phyloP scores from a whole-genome alignment of 2,888 invertebrate species.

The Calliphora vomitoria region DNA sequence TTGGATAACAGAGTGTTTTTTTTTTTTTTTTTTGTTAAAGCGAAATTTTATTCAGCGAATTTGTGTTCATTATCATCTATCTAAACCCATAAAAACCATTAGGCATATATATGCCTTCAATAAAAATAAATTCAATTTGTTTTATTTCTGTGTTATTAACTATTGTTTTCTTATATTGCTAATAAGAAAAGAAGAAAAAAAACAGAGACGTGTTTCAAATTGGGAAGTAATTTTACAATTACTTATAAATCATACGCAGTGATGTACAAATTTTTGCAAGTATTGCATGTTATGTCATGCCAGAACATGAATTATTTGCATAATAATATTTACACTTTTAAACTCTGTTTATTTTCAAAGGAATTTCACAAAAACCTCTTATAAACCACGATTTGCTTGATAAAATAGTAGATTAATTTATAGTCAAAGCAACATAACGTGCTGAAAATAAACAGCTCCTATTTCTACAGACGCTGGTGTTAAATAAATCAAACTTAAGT shows the following conservation, averaged over 20 bases:
- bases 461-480: background rate
- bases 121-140: background rate
- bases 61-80: background rate
- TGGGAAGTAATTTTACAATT: background rate
- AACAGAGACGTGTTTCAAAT: background rate
- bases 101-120: background rate
- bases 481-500: conserved; percentile 42
- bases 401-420: background rate
- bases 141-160: background rate
- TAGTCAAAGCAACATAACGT: background rate
- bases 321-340: background rate
- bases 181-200: background rate
- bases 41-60: background rate
- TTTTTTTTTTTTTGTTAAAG: background rate
- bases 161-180: background rate
- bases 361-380: background rate
- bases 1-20: background rate
- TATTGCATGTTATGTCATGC: no score
- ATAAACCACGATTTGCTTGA: background rate
- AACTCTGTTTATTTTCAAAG: background rate
- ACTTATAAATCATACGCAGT: background rate
- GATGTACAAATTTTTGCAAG: background rate
- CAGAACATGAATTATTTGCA: background rate
- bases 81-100: background rate
- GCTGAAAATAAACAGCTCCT: background rate